phyloP scores from a whole-genome alignment of 2,113 vertebrate genomes.

The Platycercus adscitus region DNA sequence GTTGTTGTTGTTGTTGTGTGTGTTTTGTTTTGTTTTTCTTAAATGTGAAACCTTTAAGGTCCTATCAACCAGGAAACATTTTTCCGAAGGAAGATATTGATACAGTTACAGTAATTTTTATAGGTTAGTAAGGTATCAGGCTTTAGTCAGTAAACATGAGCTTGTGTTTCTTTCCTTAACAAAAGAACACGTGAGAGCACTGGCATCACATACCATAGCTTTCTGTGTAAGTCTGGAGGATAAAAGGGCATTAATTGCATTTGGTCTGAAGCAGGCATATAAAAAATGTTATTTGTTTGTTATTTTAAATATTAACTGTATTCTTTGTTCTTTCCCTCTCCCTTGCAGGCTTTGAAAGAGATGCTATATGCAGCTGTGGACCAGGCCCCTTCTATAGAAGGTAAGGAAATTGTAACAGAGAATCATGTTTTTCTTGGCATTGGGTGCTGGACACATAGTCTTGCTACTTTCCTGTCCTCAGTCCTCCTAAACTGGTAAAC shows the following conservation, averaged over 20 bases:
- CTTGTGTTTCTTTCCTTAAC: background rate
- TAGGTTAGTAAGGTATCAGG: background rate
- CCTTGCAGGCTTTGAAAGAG: slow-evolving; percentile 92
- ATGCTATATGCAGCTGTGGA: slow-evolving; percentile 98
- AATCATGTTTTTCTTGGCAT: slow-evolving; percentile 24
- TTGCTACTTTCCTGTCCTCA: background rate
- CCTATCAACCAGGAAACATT: background rate
- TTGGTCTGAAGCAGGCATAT: background rate
- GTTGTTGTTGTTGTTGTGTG: background rate
- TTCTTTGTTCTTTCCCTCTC: slow-evolving; percentile 42
- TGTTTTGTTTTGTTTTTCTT: background rate
- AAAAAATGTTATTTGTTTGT: background rate
- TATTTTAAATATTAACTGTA: background rate
- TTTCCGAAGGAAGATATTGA: background rate
- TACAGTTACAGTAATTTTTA: background rate
- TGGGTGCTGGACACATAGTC: background rate
- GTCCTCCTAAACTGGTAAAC: slow-evolving; percentile 46
- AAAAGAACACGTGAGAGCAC: background rate
- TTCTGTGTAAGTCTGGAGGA: background rate
- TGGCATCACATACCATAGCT: background rate
- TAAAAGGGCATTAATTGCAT: slow-evolving; percentile 32
- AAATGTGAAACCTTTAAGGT: background rate
- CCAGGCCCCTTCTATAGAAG: slow-evolving; percentile 97
- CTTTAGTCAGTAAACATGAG: background rate
- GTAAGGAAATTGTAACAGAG: slow-evolving; percentile 77